A percentile compares a stretch with the other conserved stretches of the same genome.
These are phyloP conservation scores for Onychostoma macrolepis DNA, from an alignment of 2,113 vertebrate species.

Conservation along the genomic window DNA sequence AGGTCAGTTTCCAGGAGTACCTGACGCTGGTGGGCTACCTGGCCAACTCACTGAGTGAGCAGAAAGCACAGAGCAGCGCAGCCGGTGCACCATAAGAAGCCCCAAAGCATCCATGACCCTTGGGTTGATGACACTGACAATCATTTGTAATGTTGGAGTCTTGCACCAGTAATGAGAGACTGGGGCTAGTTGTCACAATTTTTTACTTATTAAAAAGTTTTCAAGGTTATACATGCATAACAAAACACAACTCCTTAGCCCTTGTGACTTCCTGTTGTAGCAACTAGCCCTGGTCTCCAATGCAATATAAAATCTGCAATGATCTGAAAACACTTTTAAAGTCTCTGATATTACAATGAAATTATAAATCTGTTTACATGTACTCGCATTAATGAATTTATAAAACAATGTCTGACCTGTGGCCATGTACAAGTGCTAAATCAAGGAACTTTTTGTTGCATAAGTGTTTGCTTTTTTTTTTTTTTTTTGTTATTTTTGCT, in stretches of 20 bases:
- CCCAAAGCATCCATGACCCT: neutral
- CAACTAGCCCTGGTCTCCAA: neutral
- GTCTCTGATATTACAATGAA: neutral
- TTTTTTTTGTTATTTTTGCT: neutral
- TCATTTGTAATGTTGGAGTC: neutral
- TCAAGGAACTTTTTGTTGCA: neutral
- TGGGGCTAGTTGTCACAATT: neutral
- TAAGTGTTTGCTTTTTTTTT: neutral
- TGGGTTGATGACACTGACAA: neutral
- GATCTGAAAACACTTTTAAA: neutral
- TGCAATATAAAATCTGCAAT: neutral
- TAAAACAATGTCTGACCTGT: neutral
- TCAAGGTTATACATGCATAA: neutral
- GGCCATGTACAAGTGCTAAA: neutral
- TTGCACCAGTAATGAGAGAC: neutral
- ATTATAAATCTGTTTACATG: neutral
- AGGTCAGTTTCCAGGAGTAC: constrained; percentile 76
- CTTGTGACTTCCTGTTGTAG: neutral
- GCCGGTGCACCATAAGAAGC: neutral
- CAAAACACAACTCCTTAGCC: neutral
- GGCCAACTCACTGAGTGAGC: constrained; percentile 67
- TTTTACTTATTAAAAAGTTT: neutral
- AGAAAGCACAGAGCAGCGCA: neutral
- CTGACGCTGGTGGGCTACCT: constrained; percentile 72
- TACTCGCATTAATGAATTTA: neutral